A percentile compares a stretch with the other conserved stretches of the same genome.
Conservation (phyloP, 2,797 vertebrate species). For the Nasua narica region DNA sequence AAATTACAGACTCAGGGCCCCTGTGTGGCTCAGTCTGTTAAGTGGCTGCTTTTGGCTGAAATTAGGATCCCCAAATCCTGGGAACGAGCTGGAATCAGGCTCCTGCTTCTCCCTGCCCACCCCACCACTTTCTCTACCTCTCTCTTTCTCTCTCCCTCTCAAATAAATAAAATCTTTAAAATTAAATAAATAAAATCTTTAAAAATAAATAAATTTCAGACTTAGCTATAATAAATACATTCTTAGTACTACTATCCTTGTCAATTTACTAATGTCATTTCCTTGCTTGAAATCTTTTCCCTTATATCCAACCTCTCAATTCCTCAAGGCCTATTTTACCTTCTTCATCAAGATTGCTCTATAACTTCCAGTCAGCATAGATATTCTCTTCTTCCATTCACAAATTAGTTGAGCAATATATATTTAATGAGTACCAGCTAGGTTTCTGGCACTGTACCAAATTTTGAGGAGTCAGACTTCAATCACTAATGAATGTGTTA, state of each 20-base stretch:
- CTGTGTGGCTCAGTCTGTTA: neutral
- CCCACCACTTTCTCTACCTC: rapidly evolving
- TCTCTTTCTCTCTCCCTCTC: neutral
- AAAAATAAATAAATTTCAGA: neutral
- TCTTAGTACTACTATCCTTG: neutral
- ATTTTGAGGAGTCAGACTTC: neutral
- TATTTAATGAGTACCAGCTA: neutral
- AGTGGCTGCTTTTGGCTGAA: neutral
- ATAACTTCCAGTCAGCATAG: neutral
- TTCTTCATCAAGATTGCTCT: neutral
- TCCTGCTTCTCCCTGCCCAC: neutral
- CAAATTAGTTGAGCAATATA: neutral
- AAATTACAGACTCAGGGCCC: neutral
- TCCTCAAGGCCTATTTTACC: neutral
- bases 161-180: neutral
- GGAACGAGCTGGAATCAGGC: neutral
- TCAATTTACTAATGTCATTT: neutral
- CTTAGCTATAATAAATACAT: neutral
- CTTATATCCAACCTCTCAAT: neutral
- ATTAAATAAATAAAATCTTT: neutral
- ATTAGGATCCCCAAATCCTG: neutral
- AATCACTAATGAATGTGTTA: neutral
- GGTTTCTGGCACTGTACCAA: neutral
- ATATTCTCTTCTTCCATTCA: neutral
- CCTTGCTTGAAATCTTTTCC: neutral